A percentile compares a stretch with the other conserved stretches of the same genome.
Conservation (phyloP, 2,113 vertebrate species). For the Microcebus murinus region DNA sequence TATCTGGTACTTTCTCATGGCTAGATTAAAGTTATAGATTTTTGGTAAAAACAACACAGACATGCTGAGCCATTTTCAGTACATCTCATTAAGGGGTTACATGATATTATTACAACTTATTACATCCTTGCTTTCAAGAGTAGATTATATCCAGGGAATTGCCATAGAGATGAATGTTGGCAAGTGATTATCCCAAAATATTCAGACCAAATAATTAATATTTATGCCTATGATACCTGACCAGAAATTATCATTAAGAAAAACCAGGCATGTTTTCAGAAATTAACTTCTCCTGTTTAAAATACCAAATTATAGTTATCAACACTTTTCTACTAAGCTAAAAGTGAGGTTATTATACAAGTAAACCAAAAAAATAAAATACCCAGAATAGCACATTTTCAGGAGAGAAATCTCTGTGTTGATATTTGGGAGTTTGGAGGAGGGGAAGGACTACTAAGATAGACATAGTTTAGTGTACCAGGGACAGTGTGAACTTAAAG, state of each 20-base stretch:
- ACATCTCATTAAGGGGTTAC: fast-evolving
- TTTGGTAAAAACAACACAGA: not conserved
- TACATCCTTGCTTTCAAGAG: not conserved
- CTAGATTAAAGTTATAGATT: not conserved
- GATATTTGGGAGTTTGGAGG: not conserved
- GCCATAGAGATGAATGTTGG: not conserved
- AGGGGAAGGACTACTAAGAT: not conserved
- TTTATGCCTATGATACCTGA: not conserved
- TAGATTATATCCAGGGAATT: not conserved
- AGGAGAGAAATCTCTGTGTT: not conserved
- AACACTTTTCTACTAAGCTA: not conserved
- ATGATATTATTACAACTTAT: not conserved
- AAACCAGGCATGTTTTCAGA: not conserved
- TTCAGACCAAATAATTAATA: not conserved
- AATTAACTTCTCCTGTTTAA: not conserved
- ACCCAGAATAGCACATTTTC: not conserved
- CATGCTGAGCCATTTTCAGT: not conserved
- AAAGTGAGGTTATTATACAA: not conserved
- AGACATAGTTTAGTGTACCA: not conserved
- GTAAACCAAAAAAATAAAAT: not conserved
- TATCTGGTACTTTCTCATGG: not conserved
- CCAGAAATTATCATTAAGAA: not conserved
- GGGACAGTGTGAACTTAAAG: not conserved
- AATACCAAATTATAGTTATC: not conserved
- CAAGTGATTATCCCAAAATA: not conserved